Evolutionary conservation across 2,888 invertebrate genomes (phyloP).

Genomic region (Exephanes ischioxanthus): DNA sequence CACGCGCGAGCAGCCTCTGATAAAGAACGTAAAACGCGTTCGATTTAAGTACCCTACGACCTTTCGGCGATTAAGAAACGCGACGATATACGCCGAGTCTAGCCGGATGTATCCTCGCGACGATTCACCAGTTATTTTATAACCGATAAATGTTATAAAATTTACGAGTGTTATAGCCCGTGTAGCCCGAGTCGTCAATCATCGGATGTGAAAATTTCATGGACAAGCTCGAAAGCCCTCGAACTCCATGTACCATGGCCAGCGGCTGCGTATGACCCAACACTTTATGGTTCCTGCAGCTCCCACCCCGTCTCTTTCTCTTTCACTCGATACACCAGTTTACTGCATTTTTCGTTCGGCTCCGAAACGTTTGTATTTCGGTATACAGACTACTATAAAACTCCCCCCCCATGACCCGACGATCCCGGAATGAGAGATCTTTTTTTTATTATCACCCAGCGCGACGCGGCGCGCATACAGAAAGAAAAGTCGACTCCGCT

Average conservation of each 20-base stretch:
- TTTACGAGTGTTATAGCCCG: conserved; percentile 57
- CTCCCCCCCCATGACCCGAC: neutral
- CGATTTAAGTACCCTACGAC: neutral
- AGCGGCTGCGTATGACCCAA: conserved; percentile 5
- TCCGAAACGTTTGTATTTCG: conserved; percentile 53
- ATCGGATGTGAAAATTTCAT: conserved; percentile 66
- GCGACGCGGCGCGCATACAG: neutral
- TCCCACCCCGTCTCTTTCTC: conserved; percentile 32
- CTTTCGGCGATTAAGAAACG: neutral
- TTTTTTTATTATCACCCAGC: conserved; percentile 25
- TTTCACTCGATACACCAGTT: conserved; percentile 40
- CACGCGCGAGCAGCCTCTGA: neutral
- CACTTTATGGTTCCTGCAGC: conserved; percentile 37
- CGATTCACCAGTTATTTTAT: conserved; percentile 54
- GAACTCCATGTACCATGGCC: conserved; percentile 19
- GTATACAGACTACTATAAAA: conserved; percentile 28
- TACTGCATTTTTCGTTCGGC: conserved; percentile 42
- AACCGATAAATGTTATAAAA: conserved; percentile 64
- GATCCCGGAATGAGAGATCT: conserved; percentile 17
- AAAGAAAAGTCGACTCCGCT: neutral
- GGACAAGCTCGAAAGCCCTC: conserved; percentile 59
- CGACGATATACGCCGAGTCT: neutral
- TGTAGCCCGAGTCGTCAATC: conserved; percentile 59
- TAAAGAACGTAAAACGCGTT: neutral
- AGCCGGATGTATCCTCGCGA: neutral